These are phyloP conservation scores for Grapholita molesta DNA, from an alignment of 1,140 invertebrate genomes.

Conservation along the genomic window DNA sequence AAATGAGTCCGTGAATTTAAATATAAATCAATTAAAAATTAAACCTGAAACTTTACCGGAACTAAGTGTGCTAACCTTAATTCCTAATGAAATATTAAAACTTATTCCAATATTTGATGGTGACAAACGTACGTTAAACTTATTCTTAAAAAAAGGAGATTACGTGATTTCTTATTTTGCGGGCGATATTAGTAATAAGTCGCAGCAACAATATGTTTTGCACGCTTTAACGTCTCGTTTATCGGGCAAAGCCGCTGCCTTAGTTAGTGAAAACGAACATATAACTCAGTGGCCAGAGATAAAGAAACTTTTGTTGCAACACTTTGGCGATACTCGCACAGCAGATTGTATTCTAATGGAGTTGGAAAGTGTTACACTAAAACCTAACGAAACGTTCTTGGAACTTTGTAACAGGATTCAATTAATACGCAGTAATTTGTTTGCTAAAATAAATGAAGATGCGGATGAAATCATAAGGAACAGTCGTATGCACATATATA, in stretches of 20 bases:
- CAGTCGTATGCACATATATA: background rate
- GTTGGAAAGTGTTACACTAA: background rate
- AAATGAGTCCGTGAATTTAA: background rate
- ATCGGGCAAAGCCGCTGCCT: background rate
- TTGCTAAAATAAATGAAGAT: constrained; percentile 1
- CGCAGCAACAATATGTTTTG: background rate
- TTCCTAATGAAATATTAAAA: background rate
- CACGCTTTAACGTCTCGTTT: background rate
- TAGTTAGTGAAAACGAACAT: background rate
- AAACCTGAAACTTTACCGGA: background rate
- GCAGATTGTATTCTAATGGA: constrained; percentile 5
- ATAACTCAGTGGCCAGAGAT: background rate
- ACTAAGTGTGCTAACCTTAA: background rate
- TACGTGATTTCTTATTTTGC: background rate
- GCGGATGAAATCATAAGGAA: background rate
- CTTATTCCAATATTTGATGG: constrained; percentile 12
- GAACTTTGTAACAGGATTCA: constrained; percentile 4
- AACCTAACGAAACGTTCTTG: background rate
- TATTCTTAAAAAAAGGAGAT: background rate
- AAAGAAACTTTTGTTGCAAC: background rate
- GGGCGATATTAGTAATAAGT: background rate
- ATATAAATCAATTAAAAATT: background rate
- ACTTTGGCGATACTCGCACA: background rate
- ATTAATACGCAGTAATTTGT: background rate
- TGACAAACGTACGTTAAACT: background rate